Evolutionary conservation across 2,797 vertebrate species (phyloP).

Genomic region (Poecile montanus): DNA sequence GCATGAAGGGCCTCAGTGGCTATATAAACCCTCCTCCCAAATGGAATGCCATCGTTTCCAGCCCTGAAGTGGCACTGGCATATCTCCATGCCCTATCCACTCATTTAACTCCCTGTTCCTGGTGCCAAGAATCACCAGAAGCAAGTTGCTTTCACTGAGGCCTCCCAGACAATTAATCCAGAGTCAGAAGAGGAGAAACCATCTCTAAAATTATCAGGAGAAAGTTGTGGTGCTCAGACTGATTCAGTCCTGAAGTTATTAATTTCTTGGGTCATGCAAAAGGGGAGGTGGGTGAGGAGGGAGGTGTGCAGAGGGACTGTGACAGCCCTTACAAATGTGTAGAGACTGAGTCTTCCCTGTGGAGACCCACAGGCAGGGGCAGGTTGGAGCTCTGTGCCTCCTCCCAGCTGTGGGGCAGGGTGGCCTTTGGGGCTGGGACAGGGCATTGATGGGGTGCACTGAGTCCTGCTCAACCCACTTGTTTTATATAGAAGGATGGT

Average conservation of each 20-base stretch:
- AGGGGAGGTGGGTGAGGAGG: not conserved
- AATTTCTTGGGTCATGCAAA: not conserved
- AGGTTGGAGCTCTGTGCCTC: not conserved
- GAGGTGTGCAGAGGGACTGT: not conserved
- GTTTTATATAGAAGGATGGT: not conserved
- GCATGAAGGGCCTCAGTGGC: not conserved
- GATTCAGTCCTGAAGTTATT: not conserved
- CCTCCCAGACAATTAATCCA: not conserved
- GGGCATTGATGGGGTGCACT: fast-evolving
- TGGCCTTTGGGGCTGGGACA: not conserved
- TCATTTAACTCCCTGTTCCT: not conserved
- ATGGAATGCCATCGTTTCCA: not conserved
- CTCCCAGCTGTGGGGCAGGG: not conserved
- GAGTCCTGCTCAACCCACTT: not conserved
- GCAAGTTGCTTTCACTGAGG: not conserved
- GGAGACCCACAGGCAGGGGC: not conserved
- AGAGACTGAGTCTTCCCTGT: not conserved
- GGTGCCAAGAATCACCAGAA: not conserved
- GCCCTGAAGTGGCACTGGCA: not conserved
- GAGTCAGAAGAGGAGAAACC: not conserved
- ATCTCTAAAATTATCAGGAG: not conserved
- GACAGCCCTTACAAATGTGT: not conserved
- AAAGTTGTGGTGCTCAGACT: not conserved
- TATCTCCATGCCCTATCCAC: not conserved
- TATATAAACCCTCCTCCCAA: not conserved